Percentiles rank a stretch among this genome's conserved stretches.
These are phyloP conservation scores for Coremacera marginata DNA, from an alignment of 2,888 invertebrate species.

Conservation along the genomic window DNA sequence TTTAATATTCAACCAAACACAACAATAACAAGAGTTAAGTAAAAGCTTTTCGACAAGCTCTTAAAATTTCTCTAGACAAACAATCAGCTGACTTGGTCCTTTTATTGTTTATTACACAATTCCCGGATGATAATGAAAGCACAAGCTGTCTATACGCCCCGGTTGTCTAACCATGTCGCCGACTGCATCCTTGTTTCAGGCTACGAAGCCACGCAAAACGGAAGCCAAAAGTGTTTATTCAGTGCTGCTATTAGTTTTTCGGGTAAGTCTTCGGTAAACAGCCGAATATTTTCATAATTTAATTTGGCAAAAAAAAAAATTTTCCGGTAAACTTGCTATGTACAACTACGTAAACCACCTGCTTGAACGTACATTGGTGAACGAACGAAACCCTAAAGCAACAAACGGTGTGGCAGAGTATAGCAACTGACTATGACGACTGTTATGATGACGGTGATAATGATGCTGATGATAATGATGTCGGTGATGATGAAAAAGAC, in stretches of 20 bases:
- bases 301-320: conserved; percentile 43
- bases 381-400: neutral
- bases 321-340: neutral
- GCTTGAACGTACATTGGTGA: neutral
- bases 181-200: neutral
- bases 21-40: conserved; percentile 18
- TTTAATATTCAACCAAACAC: conserved; percentile 3
- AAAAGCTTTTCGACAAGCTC: conserved; percentile 21
- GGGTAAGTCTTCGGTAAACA: conserved; percentile 44
- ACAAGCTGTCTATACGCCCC: neutral
- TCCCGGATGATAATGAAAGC: neutral
- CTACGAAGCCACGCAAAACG: neutral
- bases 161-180: neutral
- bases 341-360: neutral
- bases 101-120: conserved; percentile 11
- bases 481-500: neutral
- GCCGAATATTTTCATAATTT: conserved; percentile 49
- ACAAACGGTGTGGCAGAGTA: neutral
- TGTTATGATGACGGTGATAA: no score
- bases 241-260: conserved; percentile 33
- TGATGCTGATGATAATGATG: neutral
- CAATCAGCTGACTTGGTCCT: conserved; percentile 13
- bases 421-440: no score
- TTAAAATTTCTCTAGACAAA: conserved; percentile 24
- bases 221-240: conserved; percentile 29